A percentile compares a stretch with the other conserved stretches of the same genome.
Evolutionary conservation across 2,888 invertebrate species (phyloP).

Genomic region (Meandrusa payeni): DNA sequence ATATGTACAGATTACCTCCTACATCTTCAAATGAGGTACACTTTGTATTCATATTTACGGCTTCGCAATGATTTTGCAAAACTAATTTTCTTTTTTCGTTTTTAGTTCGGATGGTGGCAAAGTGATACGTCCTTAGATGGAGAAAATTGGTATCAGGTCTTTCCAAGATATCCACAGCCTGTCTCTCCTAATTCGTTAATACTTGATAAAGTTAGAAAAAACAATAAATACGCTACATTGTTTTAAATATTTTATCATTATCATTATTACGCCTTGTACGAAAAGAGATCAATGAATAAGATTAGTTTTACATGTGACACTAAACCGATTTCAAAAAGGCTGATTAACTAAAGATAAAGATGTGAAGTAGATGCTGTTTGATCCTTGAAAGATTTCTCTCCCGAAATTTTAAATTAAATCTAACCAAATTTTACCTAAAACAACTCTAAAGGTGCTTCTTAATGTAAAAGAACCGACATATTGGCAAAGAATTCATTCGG

Average conservation of each 20-base stretch:
- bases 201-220: conserved; percentile 58
- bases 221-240: conserved; percentile 68
- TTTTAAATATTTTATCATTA: conserved; percentile 43
- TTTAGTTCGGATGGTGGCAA: conserved; percentile 75
- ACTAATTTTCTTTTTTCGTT: conserved; percentile 26
- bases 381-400: no score
- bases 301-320: no score
- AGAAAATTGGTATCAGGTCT: conserved; percentile 62
- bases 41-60: not conserved
- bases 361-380: no score
- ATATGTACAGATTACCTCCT: conserved; percentile 74
- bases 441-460: no score
- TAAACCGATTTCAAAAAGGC: no score
- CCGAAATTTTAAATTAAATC: no score
- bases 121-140: conserved; percentile 57
- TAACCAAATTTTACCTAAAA: no score
- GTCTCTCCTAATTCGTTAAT: conserved; percentile 61
- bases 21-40: conserved; percentile 61
- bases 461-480: no score
- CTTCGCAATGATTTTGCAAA: not conserved
- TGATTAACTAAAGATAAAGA: no score
- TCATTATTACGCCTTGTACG: no score
- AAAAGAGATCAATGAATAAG: no score
- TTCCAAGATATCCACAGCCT: conserved; percentile 58
- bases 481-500: no score